Evolutionary conservation across 2,113 vertebrate genomes (phyloP), one percentile per base, ranked within the genome.

Genomic region (Oreochromis tanganicae): DNA sequence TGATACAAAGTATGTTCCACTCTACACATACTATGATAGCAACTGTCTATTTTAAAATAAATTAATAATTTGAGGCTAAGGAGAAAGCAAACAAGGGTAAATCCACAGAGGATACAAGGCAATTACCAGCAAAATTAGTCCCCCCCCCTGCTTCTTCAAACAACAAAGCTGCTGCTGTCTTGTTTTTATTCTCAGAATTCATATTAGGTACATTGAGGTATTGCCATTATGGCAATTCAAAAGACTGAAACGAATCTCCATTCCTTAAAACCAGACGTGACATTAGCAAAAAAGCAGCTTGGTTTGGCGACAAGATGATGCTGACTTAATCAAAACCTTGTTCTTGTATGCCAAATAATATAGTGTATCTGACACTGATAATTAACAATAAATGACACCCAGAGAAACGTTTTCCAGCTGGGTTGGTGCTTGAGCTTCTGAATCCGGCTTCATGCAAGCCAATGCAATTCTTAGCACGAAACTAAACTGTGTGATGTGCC

Each of bases 21-120:
- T 41, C 75, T 81, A 54, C 85, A 87, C 83, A 90, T 24, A 54
- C 85, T 16, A 14, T 68, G 73, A 91, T 71, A 80, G 81, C 46
- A 75, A 82, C 82, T 16, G 79, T 78, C 19, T 71, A 90, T 92
- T 91, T 91, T 56, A 81, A 21, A 50, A 63, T 27, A 73, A 32
- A 73, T 38, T 24, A 7, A 36, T 80, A 54, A 61, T 86, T 19
- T 71, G 34, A 27, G 38, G 52, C 83, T 24, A 16, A 59, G 36
- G 78, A 56, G 24, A 36, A 41, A 32, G 14, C 68, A 56, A 36
- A 38, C 50, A 27, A 80, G 24, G 34, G 17, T 48, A 14, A 32
- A n/a, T 27, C 75, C 46, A 46, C 63, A 32, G 32, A 68, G 73
- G 50, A 54, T 36, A 59, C 19, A 3, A 83, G 63, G 32, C 71